Conservation (phyloP, 2,797 vertebrate species). For the Emys orbicularis region DNA sequence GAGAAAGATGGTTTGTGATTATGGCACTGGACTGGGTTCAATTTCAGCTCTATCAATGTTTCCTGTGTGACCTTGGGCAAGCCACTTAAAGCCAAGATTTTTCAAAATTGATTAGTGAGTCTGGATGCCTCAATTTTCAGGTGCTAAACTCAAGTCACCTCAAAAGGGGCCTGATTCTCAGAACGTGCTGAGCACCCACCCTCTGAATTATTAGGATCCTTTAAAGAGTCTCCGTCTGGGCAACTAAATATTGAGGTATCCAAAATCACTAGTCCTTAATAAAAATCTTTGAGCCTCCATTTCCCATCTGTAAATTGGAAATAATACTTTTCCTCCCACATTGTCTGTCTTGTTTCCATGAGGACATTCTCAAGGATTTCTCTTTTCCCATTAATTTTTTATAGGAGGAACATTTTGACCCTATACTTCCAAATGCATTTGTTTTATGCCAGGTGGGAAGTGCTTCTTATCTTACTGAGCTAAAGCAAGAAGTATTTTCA, state of each 20-base stretch:
- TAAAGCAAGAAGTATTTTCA: neutral
- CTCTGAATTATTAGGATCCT: neutral
- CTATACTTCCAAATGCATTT: constrained; percentile 9
- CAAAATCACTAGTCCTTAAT: neutral
- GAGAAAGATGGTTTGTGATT: neutral
- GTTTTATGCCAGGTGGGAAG: neutral
- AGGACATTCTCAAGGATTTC: neutral
- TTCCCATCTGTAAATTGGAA: neutral
- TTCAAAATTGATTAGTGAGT: neutral
- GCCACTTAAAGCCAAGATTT: neutral
- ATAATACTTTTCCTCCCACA: neutral
- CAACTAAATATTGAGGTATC: neutral
- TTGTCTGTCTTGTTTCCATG: neutral
- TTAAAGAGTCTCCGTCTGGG: neutral
- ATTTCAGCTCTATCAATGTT: neutral
- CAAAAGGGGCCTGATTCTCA: neutral
- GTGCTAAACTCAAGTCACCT: neutral
- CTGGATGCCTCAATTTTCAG: neutral
- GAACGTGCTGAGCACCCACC: neutral
- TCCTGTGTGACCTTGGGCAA: neutral
- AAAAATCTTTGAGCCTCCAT: neutral
- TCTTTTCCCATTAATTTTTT: neutral
- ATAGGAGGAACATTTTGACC: neutral
- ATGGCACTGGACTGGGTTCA: neutral
- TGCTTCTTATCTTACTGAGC: neutral